Conservation (phyloP, 2,113 vertebrate genomes). For the Balaeniceps rex region DNA sequence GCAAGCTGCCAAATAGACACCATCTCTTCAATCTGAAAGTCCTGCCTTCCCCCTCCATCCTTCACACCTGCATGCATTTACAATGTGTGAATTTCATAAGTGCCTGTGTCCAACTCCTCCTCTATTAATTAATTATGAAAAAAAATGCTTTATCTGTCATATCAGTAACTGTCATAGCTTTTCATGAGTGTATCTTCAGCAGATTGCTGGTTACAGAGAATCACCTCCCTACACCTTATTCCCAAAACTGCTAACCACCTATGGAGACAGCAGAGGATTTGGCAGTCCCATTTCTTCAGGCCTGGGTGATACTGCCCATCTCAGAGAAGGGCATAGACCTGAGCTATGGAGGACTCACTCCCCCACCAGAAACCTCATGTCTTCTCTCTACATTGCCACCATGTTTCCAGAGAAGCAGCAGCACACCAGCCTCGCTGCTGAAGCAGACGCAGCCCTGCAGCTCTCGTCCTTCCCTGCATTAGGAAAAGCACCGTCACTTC, state of each 20-base stretch:
- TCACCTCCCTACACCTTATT: not conserved
- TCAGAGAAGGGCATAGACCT: not conserved
- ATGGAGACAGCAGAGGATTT: not conserved
- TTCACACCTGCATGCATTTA: not conserved
- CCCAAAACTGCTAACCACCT: not conserved
- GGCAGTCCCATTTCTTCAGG: not conserved
- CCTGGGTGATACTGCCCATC: not conserved
- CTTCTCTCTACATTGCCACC: accelerated
- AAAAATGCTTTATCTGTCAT: not conserved
- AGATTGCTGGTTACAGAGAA: not conserved
- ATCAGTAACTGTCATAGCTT: not conserved
- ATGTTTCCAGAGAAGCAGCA: not conserved
- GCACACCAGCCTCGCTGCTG: not conserved
- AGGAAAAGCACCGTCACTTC: not conserved
- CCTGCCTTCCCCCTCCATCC: not conserved
- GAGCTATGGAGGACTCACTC: not conserved
- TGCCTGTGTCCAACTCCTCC: not conserved
- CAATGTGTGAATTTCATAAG: not conserved
- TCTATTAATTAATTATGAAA: not conserved
- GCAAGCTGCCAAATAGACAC: not conserved
- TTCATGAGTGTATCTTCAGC: not conserved
- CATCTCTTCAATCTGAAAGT: not conserved
- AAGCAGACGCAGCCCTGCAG: not conserved
- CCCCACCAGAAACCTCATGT: not conserved
- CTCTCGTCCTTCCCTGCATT: not conserved